phyloP scores from a whole-genome alignment of 2,797 vertebrate species.

The Malurus leucopterus region DNA sequence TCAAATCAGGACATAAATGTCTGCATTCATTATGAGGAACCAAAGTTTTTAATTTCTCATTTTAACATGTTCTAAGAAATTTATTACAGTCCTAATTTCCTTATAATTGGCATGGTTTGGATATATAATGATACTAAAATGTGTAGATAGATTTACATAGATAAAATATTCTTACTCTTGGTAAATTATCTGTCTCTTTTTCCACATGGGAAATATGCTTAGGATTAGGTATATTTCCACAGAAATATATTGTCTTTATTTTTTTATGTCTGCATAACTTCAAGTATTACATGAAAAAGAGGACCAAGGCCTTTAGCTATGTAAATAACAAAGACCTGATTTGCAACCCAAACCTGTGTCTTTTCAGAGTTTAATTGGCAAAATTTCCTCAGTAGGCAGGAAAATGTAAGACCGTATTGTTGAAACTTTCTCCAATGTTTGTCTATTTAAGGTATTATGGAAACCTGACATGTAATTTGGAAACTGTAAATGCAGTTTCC shows the following conservation, averaged over 20 bases:
- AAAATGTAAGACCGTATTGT: not conserved
- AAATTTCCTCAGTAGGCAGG: not conserved
- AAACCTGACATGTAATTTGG: not conserved
- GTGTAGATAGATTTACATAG: not conserved
- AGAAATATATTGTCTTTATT: not conserved
- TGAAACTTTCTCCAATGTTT: not conserved
- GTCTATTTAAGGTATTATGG: not conserved
- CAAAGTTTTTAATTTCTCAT: not conserved
- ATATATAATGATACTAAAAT: not conserved
- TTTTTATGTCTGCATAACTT: not conserved
- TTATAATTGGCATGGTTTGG: not conserved
- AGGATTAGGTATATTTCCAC: not conserved
- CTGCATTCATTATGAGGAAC: not conserved
- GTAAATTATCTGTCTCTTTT: not conserved
- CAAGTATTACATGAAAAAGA: not conserved
- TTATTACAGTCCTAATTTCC: not conserved
- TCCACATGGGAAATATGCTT: not conserved
- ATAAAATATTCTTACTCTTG: not conserved
- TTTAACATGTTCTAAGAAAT: not conserved
- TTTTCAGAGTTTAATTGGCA: not conserved
- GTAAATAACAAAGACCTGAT: not conserved
- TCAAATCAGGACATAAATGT: not conserved
- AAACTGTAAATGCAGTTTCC: not conserved
- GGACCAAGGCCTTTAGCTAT: not conserved
- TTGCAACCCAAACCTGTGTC: not conserved